These are phyloP conservation scores for Chlorocebus sabaeus DNA, from an alignment of 2,113 vertebrate genomes.

Conservation along the genomic window DNA sequence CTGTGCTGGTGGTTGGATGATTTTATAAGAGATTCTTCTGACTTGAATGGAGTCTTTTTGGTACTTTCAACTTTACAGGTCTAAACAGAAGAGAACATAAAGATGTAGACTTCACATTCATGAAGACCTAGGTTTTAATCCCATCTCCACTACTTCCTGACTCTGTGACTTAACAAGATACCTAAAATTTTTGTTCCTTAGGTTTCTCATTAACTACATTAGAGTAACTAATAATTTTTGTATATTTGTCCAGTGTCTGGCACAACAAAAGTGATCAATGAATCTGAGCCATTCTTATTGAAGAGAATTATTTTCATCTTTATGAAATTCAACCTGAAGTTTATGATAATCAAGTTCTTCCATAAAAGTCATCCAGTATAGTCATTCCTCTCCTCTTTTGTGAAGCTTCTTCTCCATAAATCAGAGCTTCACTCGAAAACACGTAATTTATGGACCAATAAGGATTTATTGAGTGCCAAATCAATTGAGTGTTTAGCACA, in stretches of 20 bases:
- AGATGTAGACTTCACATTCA: background rate
- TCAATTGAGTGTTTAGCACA: background rate
- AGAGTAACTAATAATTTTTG: background rate
- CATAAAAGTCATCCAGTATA: background rate
- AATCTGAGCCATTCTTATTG: background rate
- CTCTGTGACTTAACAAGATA: background rate
- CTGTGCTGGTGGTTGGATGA: background rate
- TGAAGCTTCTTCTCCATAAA: background rate
- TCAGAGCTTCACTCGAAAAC: background rate
- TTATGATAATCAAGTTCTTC: background rate
- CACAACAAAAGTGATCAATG: background rate
- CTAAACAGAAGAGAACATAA: background rate
- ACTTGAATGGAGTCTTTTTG: background rate
- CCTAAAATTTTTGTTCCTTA: background rate
- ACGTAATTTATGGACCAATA: background rate
- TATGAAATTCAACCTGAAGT: background rate
- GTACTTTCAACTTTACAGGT: background rate
- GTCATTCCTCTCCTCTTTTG: background rate
- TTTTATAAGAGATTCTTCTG: background rate
- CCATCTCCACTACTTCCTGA: background rate
- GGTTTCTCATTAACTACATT: background rate
- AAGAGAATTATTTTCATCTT: background rate
- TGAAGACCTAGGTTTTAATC: background rate
- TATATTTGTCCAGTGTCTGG: background rate
- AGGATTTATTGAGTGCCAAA: background rate